A percentile compares a stretch with the other conserved stretches of the same genome.
These are phyloP conservation scores for Plutomurus gul DNA, from an alignment of 1,140 invertebrate genomes.

Conservation along the genomic window DNA sequence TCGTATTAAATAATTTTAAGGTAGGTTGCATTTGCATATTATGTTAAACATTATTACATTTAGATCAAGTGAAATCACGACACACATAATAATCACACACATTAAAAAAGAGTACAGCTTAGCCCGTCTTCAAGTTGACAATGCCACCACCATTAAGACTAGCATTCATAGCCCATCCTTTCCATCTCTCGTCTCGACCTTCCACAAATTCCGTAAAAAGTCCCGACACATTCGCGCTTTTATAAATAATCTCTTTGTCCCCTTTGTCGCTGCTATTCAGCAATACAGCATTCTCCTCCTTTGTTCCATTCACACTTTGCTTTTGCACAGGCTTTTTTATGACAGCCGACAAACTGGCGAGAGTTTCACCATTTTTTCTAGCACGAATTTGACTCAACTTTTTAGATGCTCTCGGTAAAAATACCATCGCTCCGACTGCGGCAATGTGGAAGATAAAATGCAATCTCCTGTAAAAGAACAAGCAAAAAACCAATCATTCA, in stretches of 20 bases:
- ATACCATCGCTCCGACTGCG: slow-evolving; percentile 61
- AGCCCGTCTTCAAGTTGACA: slow-evolving; percentile 35
- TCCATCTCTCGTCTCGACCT: background rate
- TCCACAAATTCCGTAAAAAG: background rate
- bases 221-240: background rate
- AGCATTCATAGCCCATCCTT: background rate
- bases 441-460: slow-evolving; percentile 67
- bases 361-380: no score
- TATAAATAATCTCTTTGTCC: background rate
- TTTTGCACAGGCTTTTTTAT: no score
- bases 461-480: slow-evolving; percentile 59
- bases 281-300: background rate
- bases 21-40: no score
- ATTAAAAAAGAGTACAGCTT: no score
- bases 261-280: background rate
- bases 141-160: slow-evolving; percentile 1
- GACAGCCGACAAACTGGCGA: no score
- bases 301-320: background rate
- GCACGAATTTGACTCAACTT: background rate
- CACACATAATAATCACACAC: no score
- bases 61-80: no score
- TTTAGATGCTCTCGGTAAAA: slow-evolving; percentile 58
- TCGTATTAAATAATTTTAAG: no score
- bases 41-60: no score
- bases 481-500: background rate